A percentile compares a stretch with the other conserved stretches of the same genome.
Evolutionary conservation across 2,113 vertebrate species (phyloP).

Genomic region (Myocastor coypus): DNA sequence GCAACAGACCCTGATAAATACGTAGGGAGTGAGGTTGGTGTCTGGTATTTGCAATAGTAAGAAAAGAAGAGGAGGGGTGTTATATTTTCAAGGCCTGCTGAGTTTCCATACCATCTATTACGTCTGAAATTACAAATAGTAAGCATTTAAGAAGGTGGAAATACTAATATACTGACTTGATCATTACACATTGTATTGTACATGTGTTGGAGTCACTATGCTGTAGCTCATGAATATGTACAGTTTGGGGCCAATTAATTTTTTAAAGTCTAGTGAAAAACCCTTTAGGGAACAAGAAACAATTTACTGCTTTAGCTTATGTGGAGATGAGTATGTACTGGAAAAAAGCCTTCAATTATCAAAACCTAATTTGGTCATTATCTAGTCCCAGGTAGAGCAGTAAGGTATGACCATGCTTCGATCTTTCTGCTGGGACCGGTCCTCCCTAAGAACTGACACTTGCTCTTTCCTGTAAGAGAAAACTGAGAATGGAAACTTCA

Average conservation of each 20-base stretch:
- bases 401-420: neutral
- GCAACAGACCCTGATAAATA: neutral
- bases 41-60: neutral
- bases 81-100: neutral
- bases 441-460: too few species aligned
- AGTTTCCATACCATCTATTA: neutral
- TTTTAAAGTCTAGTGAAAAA: neutral
- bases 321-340: neutral
- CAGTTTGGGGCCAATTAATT: neutral
- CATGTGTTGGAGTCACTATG: neutral
- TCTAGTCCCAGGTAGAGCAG: neutral
- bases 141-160: neutral
- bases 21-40: neutral
- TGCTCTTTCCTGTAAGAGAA: neutral
- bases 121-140: neutral
- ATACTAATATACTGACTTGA: neutral
- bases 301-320: neutral
- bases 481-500: neutral
- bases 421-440: neutral
- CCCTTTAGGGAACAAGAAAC: neutral
- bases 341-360: neutral
- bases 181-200: neutral
- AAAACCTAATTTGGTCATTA: neutral
- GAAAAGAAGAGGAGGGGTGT: neutral
- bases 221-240: neutral